Evolutionary conservation across 2,797 vertebrate genomes (phyloP).

Genomic region (Melanotaenia boesemani): DNA sequence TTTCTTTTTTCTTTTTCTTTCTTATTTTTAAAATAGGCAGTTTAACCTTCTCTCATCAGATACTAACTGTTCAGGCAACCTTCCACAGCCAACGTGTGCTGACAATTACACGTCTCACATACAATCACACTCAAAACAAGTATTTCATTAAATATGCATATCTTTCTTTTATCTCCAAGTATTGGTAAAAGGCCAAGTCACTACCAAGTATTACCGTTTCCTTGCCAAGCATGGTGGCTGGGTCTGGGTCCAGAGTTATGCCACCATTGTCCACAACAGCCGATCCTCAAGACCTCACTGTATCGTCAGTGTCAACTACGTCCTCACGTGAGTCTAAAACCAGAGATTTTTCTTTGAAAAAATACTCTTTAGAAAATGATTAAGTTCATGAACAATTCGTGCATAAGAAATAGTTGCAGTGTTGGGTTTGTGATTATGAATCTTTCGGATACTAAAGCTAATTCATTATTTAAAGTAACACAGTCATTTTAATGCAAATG

Average conservation of each 20-base stretch:
- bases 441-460: background rate
- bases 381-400: background rate
- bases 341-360: background rate
- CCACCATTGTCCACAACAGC: constrained; percentile 99
- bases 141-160: constrained; percentile 28
- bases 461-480: constrained; percentile 8
- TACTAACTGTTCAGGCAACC: constrained; percentile 34
- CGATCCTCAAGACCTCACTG: constrained; percentile 97
- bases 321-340: constrained; percentile 93
- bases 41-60: constrained; percentile 36
- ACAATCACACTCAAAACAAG: constrained; percentile 14
- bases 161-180: constrained; percentile 80
- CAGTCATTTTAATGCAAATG: constrained; percentile 20
- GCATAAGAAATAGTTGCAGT: background rate
- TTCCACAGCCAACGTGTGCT: constrained; percentile 39
- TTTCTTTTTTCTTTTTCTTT: background rate
- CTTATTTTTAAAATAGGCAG: background rate
- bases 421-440: background rate
- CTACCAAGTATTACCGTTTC: constrained; percentile 98
- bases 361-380: background rate
- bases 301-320: constrained; percentile 99
- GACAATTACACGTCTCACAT: constrained; percentile 27
- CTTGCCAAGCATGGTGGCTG: constrained; percentile 97
- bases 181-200: constrained; percentile 98
- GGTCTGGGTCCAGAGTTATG: constrained; percentile 99